A percentile compares a stretch with the other conserved stretches of the same genome.
Evolutionary conservation across 1,140 invertebrate genomes (phyloP).

Genomic region (Cheumatopsyche charites): DNA sequence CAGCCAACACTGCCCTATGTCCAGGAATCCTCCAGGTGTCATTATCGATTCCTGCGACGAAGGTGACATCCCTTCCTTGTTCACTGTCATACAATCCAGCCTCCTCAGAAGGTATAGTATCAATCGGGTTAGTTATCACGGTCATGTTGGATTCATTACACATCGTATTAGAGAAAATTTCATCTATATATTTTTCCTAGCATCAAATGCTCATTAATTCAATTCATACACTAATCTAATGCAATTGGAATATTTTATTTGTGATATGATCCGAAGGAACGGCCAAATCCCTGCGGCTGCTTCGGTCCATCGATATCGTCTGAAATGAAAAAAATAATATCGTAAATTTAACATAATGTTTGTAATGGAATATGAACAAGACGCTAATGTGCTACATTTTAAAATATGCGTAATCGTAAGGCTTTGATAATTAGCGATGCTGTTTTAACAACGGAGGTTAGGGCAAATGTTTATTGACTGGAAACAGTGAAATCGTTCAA

Average conservation of each 20-base stretch:
- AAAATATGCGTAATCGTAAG: no score
- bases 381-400: no score
- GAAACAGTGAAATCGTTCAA: no score
- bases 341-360: no score
- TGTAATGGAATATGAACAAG: no score
- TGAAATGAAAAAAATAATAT: background rate
- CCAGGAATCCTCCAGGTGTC: conserved; percentile 71
- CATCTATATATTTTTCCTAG: background rate
- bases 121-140: conserved; percentile 15
- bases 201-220: background rate
- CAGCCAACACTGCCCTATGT: conserved; percentile 68
- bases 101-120: conserved; percentile 10
- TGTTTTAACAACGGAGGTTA: no score
- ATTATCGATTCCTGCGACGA: conserved; percentile 67
- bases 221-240: background rate
- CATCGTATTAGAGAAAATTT: background rate
- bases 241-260: background rate
- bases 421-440: no score
- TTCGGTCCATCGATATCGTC: background rate
- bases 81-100: conserved; percentile 61
- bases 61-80: conserved; percentile 69
- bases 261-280: background rate
- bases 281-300: background rate
- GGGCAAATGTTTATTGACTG: no score
- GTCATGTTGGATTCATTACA: conserved; percentile 33